Base-by-base conservation (phyloP, 2,113 vertebrate species). In the Hippocampus mohnikei region DNA sequence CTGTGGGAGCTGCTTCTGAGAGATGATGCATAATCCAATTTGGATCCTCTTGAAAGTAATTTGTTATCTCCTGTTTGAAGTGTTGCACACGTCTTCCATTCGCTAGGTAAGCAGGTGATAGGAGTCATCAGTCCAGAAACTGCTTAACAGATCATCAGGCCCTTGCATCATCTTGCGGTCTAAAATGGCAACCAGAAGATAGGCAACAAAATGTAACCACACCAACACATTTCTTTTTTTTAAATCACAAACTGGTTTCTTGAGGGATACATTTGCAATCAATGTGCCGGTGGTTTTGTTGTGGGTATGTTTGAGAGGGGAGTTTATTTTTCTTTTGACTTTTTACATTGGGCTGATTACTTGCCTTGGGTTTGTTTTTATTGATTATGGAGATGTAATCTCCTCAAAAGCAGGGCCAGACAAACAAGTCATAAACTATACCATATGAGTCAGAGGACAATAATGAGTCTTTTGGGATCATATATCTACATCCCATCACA, bases 361-460 rank as follows among this genome's bases (percentile, higher is more conserved):
- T 75, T 37, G 33, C 33, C 33, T 37, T 59, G 73, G 50, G 74
- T 74, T 73, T 81, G 25, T 68, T 80, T 23, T 80, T 85, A 90
- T 90, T 88, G 86, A 90, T 91, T 88, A 90, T 88, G 85, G 81
- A 86, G 87, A 90, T 92, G 83, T 81, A 90, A 92, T 90, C 84
- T 87, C 80, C 81, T 81, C 67, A 85, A 91, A 88, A 90, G 90
- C 88, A 75, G 63, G 66, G 70, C 70, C 70, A 78, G 68, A 74
- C 71, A 82, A 87, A 85, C 80, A 81, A 81, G 66, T 73, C 71
- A 67, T 81, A 84, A 88, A 65, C 78, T 75, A 69, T 69, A 78
- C 75, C 72, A 78, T 78, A 79, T 85, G 81, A 83, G 63, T 83
- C 73, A 84, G 73, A 78, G 73, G 77, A 78, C 80, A 68, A 84